phyloP scores from a whole-genome alignment of 2,113 vertebrate genomes.

The Nycticryphes semicollaris region DNA sequence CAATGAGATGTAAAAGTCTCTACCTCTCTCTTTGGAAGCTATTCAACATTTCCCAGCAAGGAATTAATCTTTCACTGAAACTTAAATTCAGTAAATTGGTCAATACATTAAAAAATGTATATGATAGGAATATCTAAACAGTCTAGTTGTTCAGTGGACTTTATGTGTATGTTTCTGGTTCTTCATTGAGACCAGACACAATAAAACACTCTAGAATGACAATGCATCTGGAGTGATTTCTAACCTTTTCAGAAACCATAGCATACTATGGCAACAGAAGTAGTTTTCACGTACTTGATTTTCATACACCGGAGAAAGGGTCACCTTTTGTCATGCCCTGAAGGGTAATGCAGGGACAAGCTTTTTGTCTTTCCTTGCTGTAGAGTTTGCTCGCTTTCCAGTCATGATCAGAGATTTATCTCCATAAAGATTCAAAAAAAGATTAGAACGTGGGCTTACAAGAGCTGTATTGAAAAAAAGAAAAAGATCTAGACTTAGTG shows the following conservation, averaged over 20 bases:
- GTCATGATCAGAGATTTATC: not conserved
- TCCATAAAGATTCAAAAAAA: not conserved
- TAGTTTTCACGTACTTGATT: not conserved
- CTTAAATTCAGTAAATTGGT: not conserved
- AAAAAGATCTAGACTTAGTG: not conserved
- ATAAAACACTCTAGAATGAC: not conserved
- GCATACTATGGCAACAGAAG: not conserved
- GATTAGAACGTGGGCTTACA: not conserved
- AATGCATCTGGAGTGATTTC: not conserved
- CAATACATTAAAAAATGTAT: constrained; percentile 5
- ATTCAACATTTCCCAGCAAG: not conserved
- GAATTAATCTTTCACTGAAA: not conserved
- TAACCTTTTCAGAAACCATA: not conserved
- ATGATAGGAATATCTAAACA: not conserved
- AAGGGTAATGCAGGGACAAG: not conserved
- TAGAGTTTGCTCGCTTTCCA: not conserved
- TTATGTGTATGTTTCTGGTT: not conserved
- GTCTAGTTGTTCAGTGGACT: not conserved
- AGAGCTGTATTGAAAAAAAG: not conserved
- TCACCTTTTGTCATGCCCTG: not conserved
- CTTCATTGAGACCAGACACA: not conserved
- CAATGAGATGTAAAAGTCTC: not conserved
- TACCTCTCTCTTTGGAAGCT: not conserved
- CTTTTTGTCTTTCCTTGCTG: not conserved
- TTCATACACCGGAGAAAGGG: not conserved